Percentiles rank a stretch among this genome's conserved stretches.
These are phyloP conservation scores for Channallabes apus DNA, from an alignment of 2,797 vertebrate genomes.

Conservation along the genomic window DNA sequence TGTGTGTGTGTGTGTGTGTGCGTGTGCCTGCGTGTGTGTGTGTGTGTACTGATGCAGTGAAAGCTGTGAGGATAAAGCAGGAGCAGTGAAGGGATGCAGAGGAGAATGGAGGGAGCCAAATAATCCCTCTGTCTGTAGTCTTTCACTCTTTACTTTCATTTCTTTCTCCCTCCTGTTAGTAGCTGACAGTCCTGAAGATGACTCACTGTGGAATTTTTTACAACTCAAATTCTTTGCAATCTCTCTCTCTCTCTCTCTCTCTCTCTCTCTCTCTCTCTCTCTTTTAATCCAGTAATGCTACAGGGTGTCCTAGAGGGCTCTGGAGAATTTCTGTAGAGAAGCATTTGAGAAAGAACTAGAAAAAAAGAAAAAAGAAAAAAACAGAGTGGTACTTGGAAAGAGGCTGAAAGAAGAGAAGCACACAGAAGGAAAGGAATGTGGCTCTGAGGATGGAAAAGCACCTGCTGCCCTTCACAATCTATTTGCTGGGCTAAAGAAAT, in stretches of 20 bases:
- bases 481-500: constrained; percentile 58
- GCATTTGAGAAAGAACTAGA: constrained; percentile 16
- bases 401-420: constrained; percentile 42
- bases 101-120: constrained; percentile 58
- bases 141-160: constrained; percentile 42
- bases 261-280: neutral
- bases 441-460: constrained; percentile 64
- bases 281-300: constrained; percentile 6
- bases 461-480: constrained; percentile 66
- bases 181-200: constrained; percentile 41
- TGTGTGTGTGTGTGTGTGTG: constrained; percentile 16
- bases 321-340: constrained; percentile 39
- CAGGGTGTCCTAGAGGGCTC: constrained; percentile 34
- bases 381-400: constrained; percentile 49
- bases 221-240: constrained; percentile 25
- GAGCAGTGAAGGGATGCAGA: constrained; percentile 61
- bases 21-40: constrained; percentile 54
- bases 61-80: constrained; percentile 62
- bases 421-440: constrained; percentile 55
- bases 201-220: constrained; percentile 35
- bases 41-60: constrained; percentile 69
- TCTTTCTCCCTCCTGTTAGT: constrained; percentile 39
- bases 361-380: neutral
- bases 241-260: constrained; percentile 10
- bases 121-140: constrained; percentile 58